Base-by-base conservation (phyloP, 1,140 invertebrate genomes). In the Tetramorium simillimum region DNA sequence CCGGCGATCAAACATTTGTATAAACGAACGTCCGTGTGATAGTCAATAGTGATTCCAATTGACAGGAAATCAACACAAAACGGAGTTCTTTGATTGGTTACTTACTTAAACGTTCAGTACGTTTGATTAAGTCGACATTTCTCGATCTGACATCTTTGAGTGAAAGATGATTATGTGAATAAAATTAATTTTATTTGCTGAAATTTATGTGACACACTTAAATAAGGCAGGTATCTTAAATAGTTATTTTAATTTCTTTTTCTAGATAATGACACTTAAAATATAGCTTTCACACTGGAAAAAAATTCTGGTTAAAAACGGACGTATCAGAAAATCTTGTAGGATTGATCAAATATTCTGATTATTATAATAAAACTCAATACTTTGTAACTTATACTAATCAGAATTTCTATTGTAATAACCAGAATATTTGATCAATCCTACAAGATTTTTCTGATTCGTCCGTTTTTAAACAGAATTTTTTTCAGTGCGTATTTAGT, bases 1-100 rank as follows among this genome's bases (percentile, higher is more conserved):
- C 10, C n/a, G 3, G 9, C 33, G 46, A 62, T 75, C 87, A 28
- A 46, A 69, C 51, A 80, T 86, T 88, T 89, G 73, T 86, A 72
- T 65, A 89, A 88, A 89, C 73, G 73, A 78, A 86, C 56, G 49
- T 51, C 46, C 16, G 43, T 56, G 33, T 58, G 5, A 33, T 46
- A 16, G 10, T 46, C 6, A 49, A 80, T 75, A 58, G 37, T 33
- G 67, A 37, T 89, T 86, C 24, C 73, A 82, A 14, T 9, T 21
- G 40, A 69, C 40, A 72, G 10, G 18, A 43, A 73, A 33, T 82
- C 67, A 82, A 60, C 51, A 82, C 14, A 21, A 18, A 14, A 46
- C 7, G 16, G 16, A 60, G 18, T 60, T 72, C 18, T 58, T 69
- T 16, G 18, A 60, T 82, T 9, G 12, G 2, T 46, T 43, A 10